Base-by-base conservation (phyloP, 2,113 vertebrate species). In the Pachycephala philippinensis region DNA sequence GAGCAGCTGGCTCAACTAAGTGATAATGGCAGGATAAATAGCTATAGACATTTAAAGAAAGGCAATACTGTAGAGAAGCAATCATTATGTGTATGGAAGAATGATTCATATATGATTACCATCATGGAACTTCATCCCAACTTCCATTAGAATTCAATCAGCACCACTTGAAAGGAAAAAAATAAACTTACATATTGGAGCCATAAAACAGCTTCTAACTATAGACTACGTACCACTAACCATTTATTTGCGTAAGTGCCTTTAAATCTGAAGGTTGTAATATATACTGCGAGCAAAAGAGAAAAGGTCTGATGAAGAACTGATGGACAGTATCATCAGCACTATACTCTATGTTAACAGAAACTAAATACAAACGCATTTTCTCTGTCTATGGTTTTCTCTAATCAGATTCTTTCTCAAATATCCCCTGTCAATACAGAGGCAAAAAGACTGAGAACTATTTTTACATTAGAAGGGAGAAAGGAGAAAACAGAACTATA, bases 51-150 rank as follows among this genome's bases (percentile, higher is more conserved):
- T 79, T 74, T 76, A 70, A 87, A 85, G 60, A 57, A 87, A 85
- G 39, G 35, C 49, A 44, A 71, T 61, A 72, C 64, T 28, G 26
- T 17, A 81, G 37, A 66, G 54, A 95, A 85, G 79, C 57, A 94
- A 70, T 90, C 85, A 92, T 90, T 92, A 91, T 76, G 33, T 54
- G 49, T 57, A 57, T n/a, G 66, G 84, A 93, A 86, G 47, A 89
- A 89, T 76, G 79, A 93, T 76, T 94, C 87, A 83, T 89, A 52
- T 27, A 79, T 33, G 28, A 89, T 92, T 66, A 70, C 37, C 31
- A 84, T 16, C 4, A 2, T 31, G 37, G n/a, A 93, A 74, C 26
- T 37, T 57, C 24, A 80, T 31, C 71, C 28, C 65, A 74, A 35
- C 81, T 75, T 84, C 60, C 56, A 89, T 39, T 54, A 81, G 69